A percentile compares a stretch with the other conserved stretches of the same genome.
phyloP scores from a whole-genome alignment of 2,888 invertebrate species.

The Meta bourneti region DNA sequence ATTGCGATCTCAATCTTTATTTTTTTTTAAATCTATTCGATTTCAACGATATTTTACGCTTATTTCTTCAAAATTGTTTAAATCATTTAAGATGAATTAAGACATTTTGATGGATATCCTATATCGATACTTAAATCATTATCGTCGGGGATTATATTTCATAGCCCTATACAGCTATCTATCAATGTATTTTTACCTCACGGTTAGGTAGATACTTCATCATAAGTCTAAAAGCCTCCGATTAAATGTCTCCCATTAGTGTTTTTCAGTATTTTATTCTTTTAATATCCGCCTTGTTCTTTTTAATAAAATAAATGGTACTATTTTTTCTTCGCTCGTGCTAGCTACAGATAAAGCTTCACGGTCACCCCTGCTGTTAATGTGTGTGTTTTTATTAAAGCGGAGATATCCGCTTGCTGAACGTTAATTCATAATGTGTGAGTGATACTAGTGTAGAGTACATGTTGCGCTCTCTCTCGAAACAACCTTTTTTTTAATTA shows the following conservation, averaged over 20 bases:
- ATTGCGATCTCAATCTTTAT: no score
- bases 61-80: no score
- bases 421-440: background rate
- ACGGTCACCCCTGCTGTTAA: background rate
- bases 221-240: background rate
- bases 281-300: background rate
- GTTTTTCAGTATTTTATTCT: background rate
- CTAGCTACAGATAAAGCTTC: background rate
- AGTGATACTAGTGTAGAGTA: background rate
- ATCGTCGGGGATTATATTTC: slow-evolving; percentile 28
- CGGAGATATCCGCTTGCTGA: background rate
- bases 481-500: no score
- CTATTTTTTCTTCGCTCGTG: background rate
- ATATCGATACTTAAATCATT: slow-evolving; percentile 47
- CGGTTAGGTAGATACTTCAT: slow-evolving; percentile 24
- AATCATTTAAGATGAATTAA: slow-evolving; percentile 10
- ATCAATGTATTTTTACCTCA: slow-evolving; percentile 51
- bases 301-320: background rate
- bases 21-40: no score
- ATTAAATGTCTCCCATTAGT: slow-evolving; percentile 14
- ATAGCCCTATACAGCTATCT: slow-evolving; percentile 10
- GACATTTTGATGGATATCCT: slow-evolving; percentile 49
- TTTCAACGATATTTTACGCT: no score
- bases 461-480: no score
- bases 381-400: background rate